Evolutionary conservation across 2,797 vertebrate genomes (phyloP), one percentile per base, ranked within the genome.

Genomic region (Melopsittacus undulatus): DNA sequence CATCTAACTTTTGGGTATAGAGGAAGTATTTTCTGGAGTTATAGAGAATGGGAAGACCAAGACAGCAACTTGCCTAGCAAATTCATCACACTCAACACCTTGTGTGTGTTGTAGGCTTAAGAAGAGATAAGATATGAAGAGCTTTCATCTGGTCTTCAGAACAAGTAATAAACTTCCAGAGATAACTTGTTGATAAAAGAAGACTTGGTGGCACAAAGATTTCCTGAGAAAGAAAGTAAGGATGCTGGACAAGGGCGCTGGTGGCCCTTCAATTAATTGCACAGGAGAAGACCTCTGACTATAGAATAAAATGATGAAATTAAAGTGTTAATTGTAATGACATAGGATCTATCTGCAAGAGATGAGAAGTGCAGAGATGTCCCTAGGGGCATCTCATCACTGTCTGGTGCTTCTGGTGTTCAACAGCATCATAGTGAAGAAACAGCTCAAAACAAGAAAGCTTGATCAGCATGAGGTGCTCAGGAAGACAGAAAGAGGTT

Each of bases 61-160:
- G 20, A 59, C 8, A 86, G 5, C 17, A 67, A 26, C 38, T 45
- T 62, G 4, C 16, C 61, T 68, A 40, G 6, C 12, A 40, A 36
- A 74, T 21, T 34, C 21, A n/a, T 7, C 24, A 26, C 61, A 34
- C 10, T 46, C 1, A 13, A 62, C 11, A 32, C 3, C n/a, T 67
- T 10, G 11, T 67, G 7, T 6, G 19, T 30, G 4, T 13, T 51
- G 40, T 19, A 51, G 40, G 42, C 54, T 36, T 15, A 34, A 18
- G 27, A 84, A 49, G 36, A 62, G 27, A 18, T 8, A 11, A 84
- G 11, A 82, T 82, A 3, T 4, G 5, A 43, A 69, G 9, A 93
- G 12, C 0, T 56, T 69, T 89, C 61, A 68, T 6, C 21, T 74
- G 18, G 3, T 36, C n/a, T 49, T 0, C 0, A 73, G n/a, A 62